These are phyloP conservation scores for Thomomys bottae DNA, from an alignment of 2,113 vertebrate species.

Conservation along the genomic window DNA sequence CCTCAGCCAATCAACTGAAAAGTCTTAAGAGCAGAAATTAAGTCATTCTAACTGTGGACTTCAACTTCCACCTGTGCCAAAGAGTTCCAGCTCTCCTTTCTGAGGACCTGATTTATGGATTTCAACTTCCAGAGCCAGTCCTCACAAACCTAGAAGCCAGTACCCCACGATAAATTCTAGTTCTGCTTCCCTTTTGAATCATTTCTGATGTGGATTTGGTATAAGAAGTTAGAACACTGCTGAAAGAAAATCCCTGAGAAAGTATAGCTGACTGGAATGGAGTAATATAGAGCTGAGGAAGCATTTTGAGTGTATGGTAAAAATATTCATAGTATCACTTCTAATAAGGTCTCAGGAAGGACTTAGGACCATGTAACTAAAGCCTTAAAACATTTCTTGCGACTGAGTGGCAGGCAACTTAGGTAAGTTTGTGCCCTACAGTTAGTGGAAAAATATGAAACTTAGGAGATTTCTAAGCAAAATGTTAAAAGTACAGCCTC, in stretches of 20 bases:
- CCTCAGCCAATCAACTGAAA: background rate
- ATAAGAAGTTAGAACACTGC: background rate
- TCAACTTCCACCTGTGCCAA: accelerated
- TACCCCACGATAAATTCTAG: background rate
- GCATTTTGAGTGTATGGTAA: background rate
- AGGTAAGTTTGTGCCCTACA: background rate
- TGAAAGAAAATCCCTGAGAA: background rate
- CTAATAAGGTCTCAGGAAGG: background rate
- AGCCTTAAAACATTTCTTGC: background rate
- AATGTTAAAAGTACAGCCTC: background rate
- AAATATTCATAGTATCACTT: background rate
- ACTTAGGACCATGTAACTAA: background rate
- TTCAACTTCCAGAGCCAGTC: background rate
- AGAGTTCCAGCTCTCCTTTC: too few species aligned
- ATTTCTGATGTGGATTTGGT: background rate
- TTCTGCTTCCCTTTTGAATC: background rate
- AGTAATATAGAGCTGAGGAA: background rate
- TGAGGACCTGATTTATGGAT: background rate
- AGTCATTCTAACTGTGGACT: background rate
- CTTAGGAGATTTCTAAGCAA: conserved; percentile 1
- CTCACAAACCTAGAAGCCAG: accelerated
- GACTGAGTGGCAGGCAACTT: background rate
- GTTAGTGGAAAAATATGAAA: background rate
- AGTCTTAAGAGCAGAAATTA: background rate
- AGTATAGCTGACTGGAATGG: background rate